Conservation (phyloP, 2,113 vertebrate species). For the Chauna torquata region DNA sequence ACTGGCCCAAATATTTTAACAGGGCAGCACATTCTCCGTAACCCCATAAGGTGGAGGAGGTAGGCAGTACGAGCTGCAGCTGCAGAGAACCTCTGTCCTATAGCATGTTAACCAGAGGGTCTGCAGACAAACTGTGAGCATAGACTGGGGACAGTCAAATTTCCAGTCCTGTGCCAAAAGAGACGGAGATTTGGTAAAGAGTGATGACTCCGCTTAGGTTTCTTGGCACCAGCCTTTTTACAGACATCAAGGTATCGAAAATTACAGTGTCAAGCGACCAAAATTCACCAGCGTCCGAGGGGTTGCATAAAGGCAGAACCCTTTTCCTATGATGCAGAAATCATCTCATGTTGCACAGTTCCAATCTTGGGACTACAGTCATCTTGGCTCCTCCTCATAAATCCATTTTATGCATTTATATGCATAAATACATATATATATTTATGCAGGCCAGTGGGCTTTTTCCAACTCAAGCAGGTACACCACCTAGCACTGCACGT, state of each 20-base stretch:
- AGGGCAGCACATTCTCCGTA: neutral
- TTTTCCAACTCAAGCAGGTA: neutral
- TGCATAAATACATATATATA: too few species aligned
- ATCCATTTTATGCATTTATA: neutral
- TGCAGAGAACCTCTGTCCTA: neutral
- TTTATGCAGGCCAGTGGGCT: neutral
- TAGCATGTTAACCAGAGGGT: neutral
- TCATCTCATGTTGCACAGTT: fast-evolving
- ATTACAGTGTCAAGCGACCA: neutral
- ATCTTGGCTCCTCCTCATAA: neutral
- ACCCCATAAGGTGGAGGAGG: fast-evolving
- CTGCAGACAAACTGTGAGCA: neutral
- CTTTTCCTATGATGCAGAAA: fast-evolving
- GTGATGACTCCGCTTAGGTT: neutral
- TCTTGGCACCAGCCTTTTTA: neutral
- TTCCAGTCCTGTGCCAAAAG: neutral
- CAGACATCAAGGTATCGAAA: neutral
- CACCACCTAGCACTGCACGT: neutral
- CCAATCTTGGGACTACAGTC: fast-evolving
- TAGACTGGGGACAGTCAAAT: neutral
- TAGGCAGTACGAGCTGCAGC: neutral
- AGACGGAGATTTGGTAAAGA: neutral
- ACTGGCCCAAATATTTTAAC: neutral
- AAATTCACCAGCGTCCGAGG: neutral
- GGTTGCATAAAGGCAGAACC: neutral